Evolutionary conservation across 2,113 vertebrate species (phyloP).

Genomic region (Psittacus erithacus): DNA sequence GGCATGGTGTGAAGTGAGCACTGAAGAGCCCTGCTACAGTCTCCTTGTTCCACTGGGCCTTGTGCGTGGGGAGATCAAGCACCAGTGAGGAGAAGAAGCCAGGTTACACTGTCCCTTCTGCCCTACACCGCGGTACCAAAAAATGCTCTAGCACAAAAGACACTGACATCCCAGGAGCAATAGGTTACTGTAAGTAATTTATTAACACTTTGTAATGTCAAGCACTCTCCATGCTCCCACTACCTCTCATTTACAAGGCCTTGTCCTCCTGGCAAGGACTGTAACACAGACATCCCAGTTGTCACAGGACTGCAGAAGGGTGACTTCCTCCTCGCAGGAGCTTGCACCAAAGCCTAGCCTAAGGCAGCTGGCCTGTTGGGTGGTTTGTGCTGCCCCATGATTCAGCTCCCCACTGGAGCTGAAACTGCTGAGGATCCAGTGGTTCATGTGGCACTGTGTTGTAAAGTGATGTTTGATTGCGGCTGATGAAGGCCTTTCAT

Average conservation of each 20-base stretch:
- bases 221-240: background rate
- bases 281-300: background rate
- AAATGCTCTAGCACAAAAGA: background rate
- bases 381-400: background rate
- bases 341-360: background rate
- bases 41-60: background rate
- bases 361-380: background rate
- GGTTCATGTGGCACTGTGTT: background rate
- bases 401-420: background rate
- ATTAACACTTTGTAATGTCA: background rate
- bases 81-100: background rate
- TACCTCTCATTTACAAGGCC: background rate
- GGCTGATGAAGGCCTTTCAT: background rate
- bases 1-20: accelerated
- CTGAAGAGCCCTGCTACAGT: background rate
- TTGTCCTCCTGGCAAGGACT: background rate
- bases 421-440: background rate
- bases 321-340: background rate
- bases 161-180: background rate
- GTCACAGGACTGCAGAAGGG: background rate
- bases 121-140: background rate
- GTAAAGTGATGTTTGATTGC: background rate
- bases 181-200: background rate
- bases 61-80: background rate
- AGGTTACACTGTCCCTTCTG: background rate